A percentile compares a stretch with the other conserved stretches of the same genome.
These are phyloP conservation scores for Thermophis baileyi DNA, from an alignment of 2,113 vertebrate genomes.

Conservation along the genomic window DNA sequence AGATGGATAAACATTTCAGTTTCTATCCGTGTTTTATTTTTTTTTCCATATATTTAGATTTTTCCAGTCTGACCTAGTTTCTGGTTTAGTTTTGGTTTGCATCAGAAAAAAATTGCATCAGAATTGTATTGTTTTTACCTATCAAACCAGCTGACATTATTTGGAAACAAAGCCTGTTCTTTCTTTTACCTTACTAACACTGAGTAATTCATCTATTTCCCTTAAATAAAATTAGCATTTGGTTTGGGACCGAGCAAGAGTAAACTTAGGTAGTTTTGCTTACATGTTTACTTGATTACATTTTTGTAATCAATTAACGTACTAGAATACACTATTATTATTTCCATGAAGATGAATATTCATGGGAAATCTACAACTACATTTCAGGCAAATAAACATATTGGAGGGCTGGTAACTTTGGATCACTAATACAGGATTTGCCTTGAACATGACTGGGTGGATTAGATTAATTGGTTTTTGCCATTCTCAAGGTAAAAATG, in stretches of 20 bases:
- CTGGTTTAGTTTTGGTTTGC: background rate
- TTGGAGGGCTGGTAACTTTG: background rate
- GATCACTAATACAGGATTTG: background rate
- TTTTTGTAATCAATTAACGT: background rate
- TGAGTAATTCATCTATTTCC: background rate
- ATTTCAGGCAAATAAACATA: background rate
- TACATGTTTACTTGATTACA: background rate
- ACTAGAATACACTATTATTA: background rate
- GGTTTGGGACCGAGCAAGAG: background rate
- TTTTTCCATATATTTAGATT: background rate
- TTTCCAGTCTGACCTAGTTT: background rate
- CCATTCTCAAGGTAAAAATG: background rate
- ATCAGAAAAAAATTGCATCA: background rate
- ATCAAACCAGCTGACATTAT: background rate
- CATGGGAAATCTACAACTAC: background rate
- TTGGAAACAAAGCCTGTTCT: background rate
- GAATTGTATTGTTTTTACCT: background rate
- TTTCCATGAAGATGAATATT: background rate
- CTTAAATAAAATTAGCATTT: background rate
- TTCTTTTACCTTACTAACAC: background rate
- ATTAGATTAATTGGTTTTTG: background rate
- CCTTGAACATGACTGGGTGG: background rate
- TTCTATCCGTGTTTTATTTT: background rate
- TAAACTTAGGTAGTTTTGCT: background rate
- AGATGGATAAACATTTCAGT: background rate